Percentiles rank a stretch among this genome's conserved stretches.
phyloP scores from a whole-genome alignment of 2,113 vertebrate species.

The Diphyllodes magnificus region DNA sequence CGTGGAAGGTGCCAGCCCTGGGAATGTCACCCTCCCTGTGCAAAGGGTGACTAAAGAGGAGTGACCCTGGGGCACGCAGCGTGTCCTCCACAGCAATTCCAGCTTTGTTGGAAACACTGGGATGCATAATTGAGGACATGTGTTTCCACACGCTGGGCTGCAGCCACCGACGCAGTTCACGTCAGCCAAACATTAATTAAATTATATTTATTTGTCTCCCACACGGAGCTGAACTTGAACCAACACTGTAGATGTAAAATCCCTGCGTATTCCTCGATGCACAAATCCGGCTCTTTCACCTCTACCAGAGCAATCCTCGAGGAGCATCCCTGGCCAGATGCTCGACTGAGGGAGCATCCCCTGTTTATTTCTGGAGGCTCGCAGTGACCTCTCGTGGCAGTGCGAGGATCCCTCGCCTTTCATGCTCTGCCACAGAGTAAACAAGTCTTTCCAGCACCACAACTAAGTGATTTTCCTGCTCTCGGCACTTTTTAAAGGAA shows the following conservation, averaged over 20 bases:
- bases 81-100: background rate
- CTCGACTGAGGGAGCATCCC: background rate
- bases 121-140: background rate
- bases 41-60: background rate
- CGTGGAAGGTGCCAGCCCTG: background rate
- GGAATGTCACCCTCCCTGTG: background rate
- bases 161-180: background rate
- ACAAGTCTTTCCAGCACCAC: background rate
- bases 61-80: background rate
- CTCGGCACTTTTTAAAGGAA: background rate
- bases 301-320: background rate
- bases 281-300: background rate
- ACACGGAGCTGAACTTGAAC: background rate
- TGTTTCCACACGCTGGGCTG: background rate
- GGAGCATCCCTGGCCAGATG: background rate
- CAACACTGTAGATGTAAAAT: background rate
- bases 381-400: slow-evolving; percentile 18
- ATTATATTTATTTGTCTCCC: background rate
- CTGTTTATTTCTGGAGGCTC: background rate
- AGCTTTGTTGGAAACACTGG: background rate
- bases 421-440: background rate
- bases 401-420: background rate
- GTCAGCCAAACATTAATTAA: background rate
- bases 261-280: background rate
- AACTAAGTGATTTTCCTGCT: background rate